Conservation (phyloP, 2,113 vertebrate genomes). For the Brienomyrus longianalis region DNA sequence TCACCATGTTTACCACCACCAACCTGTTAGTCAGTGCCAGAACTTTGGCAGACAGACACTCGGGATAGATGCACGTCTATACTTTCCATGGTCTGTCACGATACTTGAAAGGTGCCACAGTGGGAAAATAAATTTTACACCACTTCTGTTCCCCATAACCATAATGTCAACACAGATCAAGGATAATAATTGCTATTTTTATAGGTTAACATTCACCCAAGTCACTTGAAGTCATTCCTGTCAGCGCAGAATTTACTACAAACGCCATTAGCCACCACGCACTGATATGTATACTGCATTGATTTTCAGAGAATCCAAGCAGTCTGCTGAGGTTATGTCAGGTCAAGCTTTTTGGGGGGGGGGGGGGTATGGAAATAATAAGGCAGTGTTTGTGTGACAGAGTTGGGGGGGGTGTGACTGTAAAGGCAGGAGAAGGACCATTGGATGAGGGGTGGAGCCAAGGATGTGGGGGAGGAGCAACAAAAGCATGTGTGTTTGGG, state of each 20-base stretch:
- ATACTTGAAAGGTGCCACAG: neutral
- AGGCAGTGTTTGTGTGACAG: neutral
- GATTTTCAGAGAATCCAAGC: neutral
- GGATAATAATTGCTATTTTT: neutral
- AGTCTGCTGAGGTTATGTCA: conserved; percentile 1
- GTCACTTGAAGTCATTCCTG: neutral
- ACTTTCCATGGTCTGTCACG: neutral
- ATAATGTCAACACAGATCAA: neutral
- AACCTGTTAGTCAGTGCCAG: neutral
- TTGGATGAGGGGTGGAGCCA: neutral
- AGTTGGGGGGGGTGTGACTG: neutral
- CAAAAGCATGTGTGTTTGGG: neutral
- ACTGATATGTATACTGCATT: neutral
- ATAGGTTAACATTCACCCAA: neutral
- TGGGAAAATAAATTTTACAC: neutral
- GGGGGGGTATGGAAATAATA: neutral
- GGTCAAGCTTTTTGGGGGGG: neutral
- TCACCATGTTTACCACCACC: neutral
- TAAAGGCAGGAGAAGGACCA: neutral
- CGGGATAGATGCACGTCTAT: neutral
- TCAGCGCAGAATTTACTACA: neutral
- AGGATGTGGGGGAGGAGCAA: neutral
- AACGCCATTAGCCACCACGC: neutral
- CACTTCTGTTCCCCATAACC: neutral
- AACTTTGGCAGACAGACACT: neutral